Evolutionary conservation across 2,888 invertebrate species (phyloP), one percentile per base, ranked within the genome.

Genomic region (Noctua pronuba): DNA sequence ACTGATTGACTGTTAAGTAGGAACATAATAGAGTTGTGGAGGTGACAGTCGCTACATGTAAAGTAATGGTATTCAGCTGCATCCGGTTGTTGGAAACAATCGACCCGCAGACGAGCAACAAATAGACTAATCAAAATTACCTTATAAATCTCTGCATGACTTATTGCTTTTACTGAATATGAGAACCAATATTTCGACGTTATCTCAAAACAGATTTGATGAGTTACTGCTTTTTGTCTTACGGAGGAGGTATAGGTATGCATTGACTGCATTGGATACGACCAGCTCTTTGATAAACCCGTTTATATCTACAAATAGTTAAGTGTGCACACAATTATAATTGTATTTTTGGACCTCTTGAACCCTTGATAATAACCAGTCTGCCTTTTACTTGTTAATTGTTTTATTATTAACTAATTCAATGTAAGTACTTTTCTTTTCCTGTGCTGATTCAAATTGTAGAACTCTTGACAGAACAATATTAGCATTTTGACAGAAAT

Each of bases 211-310:
- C 41, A 7, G 41, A 10, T 41, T 41, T 41, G 10, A 10, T 21
- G 62, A 31, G 31, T 62, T 62, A 62, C 62, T 5, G 1, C 31
- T 21, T 21, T 62, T 62, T 35, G 21, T 10, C 10, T 35, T 21
- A 21, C 31, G 31, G 60, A 18, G 58, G 62, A 10, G 21, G 31
- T 46, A 8, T 13, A 21, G 31, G 35, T 21, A 44, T 13, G 62
- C 49, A 73, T 73, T 35, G 60, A 21, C 82, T 81, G 82, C 85
- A 81, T 81, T 81, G 74, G 31, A 68, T 55, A 62, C 73, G 67
- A 58, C 46, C 52, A 21, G 85, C 80, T 65, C 64, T 67, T 49
- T 64, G 55, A 81, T 21, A 55, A 85, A 81, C 81, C 55, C 41
- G 81, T 81, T 81, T 85, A 16, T 80, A 60, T 52, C 38, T 6